Conservation (phyloP, 2,888 invertebrate genomes). For the Amaurobius ferox region DNA sequence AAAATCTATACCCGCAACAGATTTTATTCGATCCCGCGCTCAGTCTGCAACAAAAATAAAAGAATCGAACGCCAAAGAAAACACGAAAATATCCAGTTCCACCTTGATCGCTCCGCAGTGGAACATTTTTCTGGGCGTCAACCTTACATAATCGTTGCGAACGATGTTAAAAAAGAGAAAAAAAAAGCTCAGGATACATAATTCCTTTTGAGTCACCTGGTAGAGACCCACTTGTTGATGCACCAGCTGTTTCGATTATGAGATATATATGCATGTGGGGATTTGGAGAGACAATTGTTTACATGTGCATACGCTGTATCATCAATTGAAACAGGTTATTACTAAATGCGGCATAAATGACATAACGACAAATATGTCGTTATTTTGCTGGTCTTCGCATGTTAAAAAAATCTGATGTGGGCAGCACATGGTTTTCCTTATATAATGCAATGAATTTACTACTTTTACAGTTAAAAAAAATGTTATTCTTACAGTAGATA, state of each 20-base stretch:
- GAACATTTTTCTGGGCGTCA: neutral
- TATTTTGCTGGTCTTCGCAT: too few relatives aligned
- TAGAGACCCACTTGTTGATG: neutral
- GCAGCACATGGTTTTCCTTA: too few relatives aligned
- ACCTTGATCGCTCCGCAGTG: neutral
- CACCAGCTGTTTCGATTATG: constrained; percentile 9
- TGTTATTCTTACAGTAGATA: too few relatives aligned
- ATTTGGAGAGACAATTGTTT: too few relatives aligned
- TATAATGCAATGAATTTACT: too few relatives aligned
- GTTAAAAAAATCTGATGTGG: too few relatives aligned
- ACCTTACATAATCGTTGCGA: constrained; percentile 4
- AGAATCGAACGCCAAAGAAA: neutral
- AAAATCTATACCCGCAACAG: too few relatives aligned
- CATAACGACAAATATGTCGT: too few relatives aligned
- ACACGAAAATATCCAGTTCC: neutral
- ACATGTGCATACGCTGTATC: too few relatives aligned
- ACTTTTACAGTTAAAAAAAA: too few relatives aligned
- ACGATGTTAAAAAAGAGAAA: neutral
- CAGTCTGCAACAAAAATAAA: neutral
- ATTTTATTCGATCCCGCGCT: neutral
- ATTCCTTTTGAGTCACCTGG: neutral
- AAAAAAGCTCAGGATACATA: neutral
- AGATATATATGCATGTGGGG: neutral
- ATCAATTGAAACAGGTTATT: too few relatives aligned
- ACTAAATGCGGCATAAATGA: too few relatives aligned